Percentiles rank a stretch among this genome's conserved stretches.
Evolutionary conservation across 2,797 vertebrate genomes (phyloP).

Genomic region (Acanthornis magna): DNA sequence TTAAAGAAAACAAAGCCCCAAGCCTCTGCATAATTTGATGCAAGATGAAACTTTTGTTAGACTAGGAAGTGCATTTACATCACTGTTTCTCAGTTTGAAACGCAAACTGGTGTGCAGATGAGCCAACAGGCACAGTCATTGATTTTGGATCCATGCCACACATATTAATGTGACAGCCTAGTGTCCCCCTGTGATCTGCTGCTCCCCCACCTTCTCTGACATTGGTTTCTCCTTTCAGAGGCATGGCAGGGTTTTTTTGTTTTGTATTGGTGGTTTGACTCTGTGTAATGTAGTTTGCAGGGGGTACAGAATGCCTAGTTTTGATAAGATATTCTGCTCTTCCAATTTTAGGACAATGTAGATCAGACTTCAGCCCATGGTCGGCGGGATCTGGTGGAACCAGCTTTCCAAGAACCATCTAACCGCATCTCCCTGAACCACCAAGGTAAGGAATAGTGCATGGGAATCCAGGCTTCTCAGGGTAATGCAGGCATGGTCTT

Average conservation of each 20-base stretch:
- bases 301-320: not conserved
- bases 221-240: not conserved
- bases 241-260: not conserved
- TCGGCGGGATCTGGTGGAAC: slow-evolving; percentile 80
- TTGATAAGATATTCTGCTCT: slow-evolving; percentile 2
- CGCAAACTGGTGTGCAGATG: not conserved
- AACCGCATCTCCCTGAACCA: slow-evolving; percentile 80
- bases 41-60: slow-evolving; percentile 33
- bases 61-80: not conserved
- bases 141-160: not conserved
- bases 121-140: not conserved
- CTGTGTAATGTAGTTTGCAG: not conserved
- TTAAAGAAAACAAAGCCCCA: slow-evolving; percentile 36
- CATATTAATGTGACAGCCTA: not conserved
- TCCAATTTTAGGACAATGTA: slow-evolving; percentile 85
- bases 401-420: slow-evolving; percentile 79
- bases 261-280: not conserved
- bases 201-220: not conserved
- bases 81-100: not conserved
- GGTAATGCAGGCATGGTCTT: not conserved
- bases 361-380: slow-evolving; percentile 83
- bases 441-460: slow-evolving; percentile 81
- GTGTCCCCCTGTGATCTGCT: not conserved
- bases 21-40: not conserved
- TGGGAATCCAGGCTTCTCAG: not conserved